Percentiles rank a stretch among this genome's conserved stretches.
phyloP scores from a whole-genome alignment of 2,113 vertebrate species.

The Platichthys stellatus region DNA sequence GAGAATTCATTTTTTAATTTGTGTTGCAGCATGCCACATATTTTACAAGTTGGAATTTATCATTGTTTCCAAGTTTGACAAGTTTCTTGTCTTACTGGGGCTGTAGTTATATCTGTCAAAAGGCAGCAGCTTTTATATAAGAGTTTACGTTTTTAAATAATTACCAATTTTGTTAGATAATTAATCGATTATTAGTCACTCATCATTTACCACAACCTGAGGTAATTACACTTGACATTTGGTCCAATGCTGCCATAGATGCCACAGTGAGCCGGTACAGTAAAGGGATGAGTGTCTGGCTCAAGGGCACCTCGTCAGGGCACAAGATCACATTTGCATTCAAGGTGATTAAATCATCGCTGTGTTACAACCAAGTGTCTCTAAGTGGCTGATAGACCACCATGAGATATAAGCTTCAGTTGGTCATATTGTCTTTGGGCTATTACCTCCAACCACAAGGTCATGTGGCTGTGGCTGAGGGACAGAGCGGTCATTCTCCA shows the following conservation, averaged over 20 bases:
- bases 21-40: too few relatives aligned
- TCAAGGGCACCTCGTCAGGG: not conserved
- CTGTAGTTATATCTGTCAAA: not conserved
- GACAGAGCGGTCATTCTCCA: too few relatives aligned
- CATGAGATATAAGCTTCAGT: not conserved
- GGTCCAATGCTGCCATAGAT: not conserved
- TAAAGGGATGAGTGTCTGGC: conserved; percentile 3
- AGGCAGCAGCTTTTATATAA: not conserved
- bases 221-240: not conserved
- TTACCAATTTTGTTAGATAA: not conserved
- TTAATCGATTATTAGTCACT: not conserved
- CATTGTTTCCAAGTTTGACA: not conserved
- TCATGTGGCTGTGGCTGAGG: too few relatives aligned
- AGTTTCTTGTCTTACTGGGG: not conserved
- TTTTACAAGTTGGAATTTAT: not conserved
- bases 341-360: not conserved
- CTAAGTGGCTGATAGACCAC: not conserved
- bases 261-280: conserved; percentile 12
- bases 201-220: too few relatives aligned
- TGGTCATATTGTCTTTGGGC: too few relatives aligned
- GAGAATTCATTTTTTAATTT: not conserved
- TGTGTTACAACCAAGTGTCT: not conserved
- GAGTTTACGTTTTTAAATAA: not conserved
- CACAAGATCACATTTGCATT: not conserved
- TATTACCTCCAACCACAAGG: too few relatives aligned